Percentiles rank a stretch among this genome's conserved stretches.
phyloP scores from a whole-genome alignment of 2,113 vertebrate genomes.

The Lethenteron reissneri region DNA sequence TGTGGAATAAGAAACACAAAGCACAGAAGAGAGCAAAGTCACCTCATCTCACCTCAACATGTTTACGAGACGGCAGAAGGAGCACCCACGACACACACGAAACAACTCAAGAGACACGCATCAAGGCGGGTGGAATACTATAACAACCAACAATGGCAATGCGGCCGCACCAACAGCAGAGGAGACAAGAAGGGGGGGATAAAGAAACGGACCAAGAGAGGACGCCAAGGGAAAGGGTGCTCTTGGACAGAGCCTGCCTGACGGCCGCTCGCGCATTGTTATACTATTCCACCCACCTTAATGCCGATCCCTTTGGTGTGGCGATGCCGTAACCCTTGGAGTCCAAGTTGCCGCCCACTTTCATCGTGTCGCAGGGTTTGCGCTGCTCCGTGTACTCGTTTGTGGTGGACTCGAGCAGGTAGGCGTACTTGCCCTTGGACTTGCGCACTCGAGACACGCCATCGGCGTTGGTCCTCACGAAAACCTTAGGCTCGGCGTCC shows the following conservation, averaged over 20 bases:
- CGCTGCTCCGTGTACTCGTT: constrained; percentile 98
- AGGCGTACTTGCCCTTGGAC: constrained; percentile 97
- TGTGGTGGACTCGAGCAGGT: constrained; percentile 98
- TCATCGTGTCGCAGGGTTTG: constrained; percentile 98
- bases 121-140: constrained; percentile 99
- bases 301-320: constrained; percentile 96
- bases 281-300: constrained; percentile 99
- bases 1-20: no score
- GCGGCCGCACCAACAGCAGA: background rate
- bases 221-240: background rate
- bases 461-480: constrained; percentile 86
- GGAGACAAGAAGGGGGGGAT: background rate
- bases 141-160: constrained; percentile 50
- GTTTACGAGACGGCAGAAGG: no score
- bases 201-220: background rate
- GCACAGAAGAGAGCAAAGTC: no score
- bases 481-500: constrained; percentile 85
- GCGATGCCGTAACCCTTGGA: constrained; percentile 98
- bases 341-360: constrained; percentile 99
- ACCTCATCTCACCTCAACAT: no score
- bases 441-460: constrained; percentile 88
- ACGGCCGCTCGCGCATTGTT: constrained; percentile 49
- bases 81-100: background rate
- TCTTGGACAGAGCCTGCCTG: no score
- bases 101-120: constrained; percentile 25